Evolutionary conservation across 92 coral and sea anemone genomes (phyloP).

Genomic region (Epizoanthus scotinus): DNA sequence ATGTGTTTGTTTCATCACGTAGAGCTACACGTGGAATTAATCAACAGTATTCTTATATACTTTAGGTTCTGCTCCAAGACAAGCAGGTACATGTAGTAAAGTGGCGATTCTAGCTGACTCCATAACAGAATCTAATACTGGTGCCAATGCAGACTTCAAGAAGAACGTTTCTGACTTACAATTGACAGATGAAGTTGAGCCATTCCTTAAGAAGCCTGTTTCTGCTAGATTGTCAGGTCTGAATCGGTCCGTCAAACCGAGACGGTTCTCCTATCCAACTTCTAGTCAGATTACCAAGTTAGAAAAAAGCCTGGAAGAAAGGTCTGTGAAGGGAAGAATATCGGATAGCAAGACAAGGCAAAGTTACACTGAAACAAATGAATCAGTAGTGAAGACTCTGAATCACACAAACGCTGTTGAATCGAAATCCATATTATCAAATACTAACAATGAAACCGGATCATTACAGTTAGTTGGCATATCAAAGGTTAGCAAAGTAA

Average conservation of each 20-base stretch:
- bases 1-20: too few species aligned
- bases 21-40: background rate
- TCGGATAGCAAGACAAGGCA: background rate
- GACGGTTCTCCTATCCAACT: conserved; percentile 62
- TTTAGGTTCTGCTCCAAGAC: background rate
- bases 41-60: background rate
- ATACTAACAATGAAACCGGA: background rate
- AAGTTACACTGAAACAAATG: conserved; percentile 12
- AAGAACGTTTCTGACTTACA: background rate
- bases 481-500: background rate
- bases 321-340: background rate
- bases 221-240: conserved; percentile 52
- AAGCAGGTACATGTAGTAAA: background rate
- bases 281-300: conserved; percentile 30
- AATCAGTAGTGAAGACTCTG: background rate
- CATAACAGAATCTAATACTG: background rate
- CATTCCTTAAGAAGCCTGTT: background rate
- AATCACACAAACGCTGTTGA: background rate
- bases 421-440: background rate
- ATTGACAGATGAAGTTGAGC: background rate
- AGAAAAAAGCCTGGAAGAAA: background rate
- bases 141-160: background rate
- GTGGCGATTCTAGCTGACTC: background rate
- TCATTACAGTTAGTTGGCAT: background rate
- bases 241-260: conserved; percentile 50